These are phyloP conservation scores for Gobio gobio DNA, from an alignment of 2,113 vertebrate species.

Conservation along the genomic window DNA sequence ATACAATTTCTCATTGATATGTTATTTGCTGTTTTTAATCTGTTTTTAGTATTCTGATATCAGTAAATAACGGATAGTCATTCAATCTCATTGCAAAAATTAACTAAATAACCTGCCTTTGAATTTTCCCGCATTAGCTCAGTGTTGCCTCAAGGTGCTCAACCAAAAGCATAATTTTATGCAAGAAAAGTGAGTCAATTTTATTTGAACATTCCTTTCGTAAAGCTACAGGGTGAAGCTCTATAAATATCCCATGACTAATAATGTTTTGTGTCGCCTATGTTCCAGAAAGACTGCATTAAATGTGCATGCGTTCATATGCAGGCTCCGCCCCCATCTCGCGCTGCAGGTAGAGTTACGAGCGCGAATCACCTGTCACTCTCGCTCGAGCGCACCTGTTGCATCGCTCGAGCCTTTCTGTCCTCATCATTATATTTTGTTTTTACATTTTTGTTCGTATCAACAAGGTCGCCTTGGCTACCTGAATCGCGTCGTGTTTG, in stretches of 20 bases:
- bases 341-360: slow-evolving; percentile 68
- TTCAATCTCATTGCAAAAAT: background rate
- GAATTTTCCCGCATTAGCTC: background rate
- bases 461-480: slow-evolving; percentile 2
- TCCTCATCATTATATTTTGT: background rate
- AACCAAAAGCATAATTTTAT: background rate
- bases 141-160: background rate
- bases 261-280: background rate
- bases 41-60: background rate
- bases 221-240: background rate
- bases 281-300: slow-evolving; percentile 25
- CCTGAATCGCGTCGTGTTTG: background rate
- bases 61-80: background rate
- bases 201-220: background rate
- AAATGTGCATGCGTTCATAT: slow-evolving; percentile 22
- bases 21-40: background rate
- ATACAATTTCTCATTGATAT: background rate
- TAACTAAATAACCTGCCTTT: background rate
- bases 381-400: slow-evolving; percentile 31
- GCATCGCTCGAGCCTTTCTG: background rate
- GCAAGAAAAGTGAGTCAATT: background rate
- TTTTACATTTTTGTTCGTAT: background rate
- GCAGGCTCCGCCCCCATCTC: slow-evolving; percentile 53
- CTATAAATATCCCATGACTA: background rate
- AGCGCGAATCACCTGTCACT: slow-evolving; percentile 62